A percentile compares a stretch with the other conserved stretches of the same genome.
Conservation (phyloP, 2,888 invertebrate genomes). For the Alloscopus bannaensis region DNA sequence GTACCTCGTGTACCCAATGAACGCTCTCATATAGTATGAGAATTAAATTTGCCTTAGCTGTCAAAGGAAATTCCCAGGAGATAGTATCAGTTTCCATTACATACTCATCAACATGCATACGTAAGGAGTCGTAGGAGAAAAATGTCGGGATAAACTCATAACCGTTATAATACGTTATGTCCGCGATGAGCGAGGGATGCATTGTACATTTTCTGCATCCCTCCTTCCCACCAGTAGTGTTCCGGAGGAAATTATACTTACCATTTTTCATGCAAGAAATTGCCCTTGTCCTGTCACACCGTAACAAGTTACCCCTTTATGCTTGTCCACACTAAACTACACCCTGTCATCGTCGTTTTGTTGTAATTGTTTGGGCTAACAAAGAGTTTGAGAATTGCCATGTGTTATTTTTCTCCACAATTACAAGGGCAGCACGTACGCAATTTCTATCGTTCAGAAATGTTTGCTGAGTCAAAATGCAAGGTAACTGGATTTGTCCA, state of each 20-base stretch:
- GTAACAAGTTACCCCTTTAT: constrained; percentile 2
- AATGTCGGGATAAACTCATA: too few species aligned
- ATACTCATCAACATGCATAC: constrained; percentile 45
- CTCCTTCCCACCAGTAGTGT: too few species aligned
- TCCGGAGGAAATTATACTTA: background rate
- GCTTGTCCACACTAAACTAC: constrained; percentile 8
- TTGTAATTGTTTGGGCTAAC: background rate
- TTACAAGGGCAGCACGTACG: too few species aligned
- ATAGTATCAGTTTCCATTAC: constrained; percentile 45
- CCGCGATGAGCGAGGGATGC: too few species aligned
- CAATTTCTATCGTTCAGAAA: too few species aligned
- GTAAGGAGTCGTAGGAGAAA: too few species aligned
- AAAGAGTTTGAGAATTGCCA: too few species aligned
- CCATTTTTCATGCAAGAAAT: constrained; percentile 21
- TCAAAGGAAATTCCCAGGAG: constrained; percentile 49
- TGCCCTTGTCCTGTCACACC: constrained; percentile 10
- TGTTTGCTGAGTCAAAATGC: too few species aligned
- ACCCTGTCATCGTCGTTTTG: constrained; percentile 6
- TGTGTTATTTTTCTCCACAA: too few species aligned
- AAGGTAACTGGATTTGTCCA: too few species aligned
- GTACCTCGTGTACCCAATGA: constrained; percentile 1
- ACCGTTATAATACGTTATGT: too few species aligned
- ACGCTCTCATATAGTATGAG: constrained; percentile 19
- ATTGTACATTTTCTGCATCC: too few species aligned
- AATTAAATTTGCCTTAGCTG: constrained; percentile 49